These are phyloP conservation scores for Anoura caudifer DNA, from an alignment of 2,113 vertebrate genomes.

Conservation along the genomic window DNA sequence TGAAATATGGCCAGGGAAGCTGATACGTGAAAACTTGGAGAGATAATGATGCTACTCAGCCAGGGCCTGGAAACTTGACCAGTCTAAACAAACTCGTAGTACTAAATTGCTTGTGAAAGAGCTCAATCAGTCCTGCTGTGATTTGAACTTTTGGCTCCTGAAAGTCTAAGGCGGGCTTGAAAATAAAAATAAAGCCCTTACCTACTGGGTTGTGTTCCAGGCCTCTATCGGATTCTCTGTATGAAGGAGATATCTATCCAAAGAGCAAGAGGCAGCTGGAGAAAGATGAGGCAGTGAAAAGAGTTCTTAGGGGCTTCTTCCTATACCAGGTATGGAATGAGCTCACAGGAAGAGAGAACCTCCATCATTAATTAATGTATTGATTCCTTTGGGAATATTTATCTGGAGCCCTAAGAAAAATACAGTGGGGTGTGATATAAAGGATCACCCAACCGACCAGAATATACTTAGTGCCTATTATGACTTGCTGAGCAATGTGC, in stretches of 20 bases:
- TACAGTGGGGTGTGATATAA: background rate
- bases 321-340: background rate
- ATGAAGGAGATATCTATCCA: background rate
- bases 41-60: slow-evolving; percentile 60
- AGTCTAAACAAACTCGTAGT: slow-evolving; percentile 55
- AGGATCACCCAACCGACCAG: background rate
- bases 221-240: background rate
- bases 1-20: slow-evolving; percentile 58
- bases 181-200: slow-evolving; percentile 66
- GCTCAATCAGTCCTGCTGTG: slow-evolving; percentile 56
- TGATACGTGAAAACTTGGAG: slow-evolving; percentile 59
- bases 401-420: slow-evolving; percentile 21
- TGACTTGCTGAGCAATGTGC: background rate
- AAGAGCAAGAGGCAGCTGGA: background rate
- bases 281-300: background rate
- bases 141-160: slow-evolving; percentile 76
- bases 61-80: slow-evolving; percentile 63
- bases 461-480: slow-evolving; percentile 21
- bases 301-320: background rate
- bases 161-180: slow-evolving; percentile 69
- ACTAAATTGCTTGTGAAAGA: slow-evolving; percentile 65
- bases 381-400: slow-evolving; percentile 26
- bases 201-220: slow-evolving; percentile 49
- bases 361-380: slow-evolving; percentile 19
- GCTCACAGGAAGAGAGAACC: background rate